Conservation (phyloP, 1,140 invertebrate genomes). For the Drosophila erecta region DNA sequence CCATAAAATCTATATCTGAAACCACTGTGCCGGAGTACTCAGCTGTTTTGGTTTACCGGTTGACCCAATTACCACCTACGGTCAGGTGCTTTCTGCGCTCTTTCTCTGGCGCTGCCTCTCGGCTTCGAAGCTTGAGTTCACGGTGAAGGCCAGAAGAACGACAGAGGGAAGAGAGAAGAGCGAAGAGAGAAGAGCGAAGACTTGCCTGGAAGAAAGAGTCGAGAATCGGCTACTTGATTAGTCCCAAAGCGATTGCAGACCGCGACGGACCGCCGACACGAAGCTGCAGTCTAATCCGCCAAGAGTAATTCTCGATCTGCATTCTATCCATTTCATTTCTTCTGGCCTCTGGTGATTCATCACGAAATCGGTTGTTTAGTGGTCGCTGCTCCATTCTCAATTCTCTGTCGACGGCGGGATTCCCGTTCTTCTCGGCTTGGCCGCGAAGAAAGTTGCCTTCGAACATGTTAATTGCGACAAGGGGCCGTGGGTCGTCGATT, state of each 20-base stretch:
- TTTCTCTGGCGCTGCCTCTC: constrained; percentile 26
- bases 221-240: constrained; percentile 56
- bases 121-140: constrained; percentile 18
- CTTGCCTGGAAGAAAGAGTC: constrained; percentile 1
- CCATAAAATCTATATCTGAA: background rate
- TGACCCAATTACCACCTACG: constrained; percentile 61
- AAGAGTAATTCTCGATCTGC: constrained; percentile 41
- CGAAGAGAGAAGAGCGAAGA: background rate
- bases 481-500: constrained; percentile 24
- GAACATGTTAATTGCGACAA: constrained; percentile 74
- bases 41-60: constrained; percentile 64
- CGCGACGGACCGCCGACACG: constrained; percentile 17
- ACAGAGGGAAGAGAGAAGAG: background rate
- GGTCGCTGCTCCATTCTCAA: background rate
- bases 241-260: constrained; percentile 52
- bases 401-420: constrained; percentile 1
- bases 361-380: constrained; percentile 10
- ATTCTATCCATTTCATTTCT: constrained; percentile 25
- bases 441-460: constrained; percentile 67
- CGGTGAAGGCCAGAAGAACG: constrained; percentile 29
- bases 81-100: constrained; percentile 25
- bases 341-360: constrained; percentile 50
- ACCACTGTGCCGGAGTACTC: constrained; percentile 15
- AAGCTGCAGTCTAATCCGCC: constrained; percentile 1
- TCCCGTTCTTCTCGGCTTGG: constrained; percentile 16